Percentiles rank a stretch among this genome's conserved stretches.
Evolutionary conservation across 1,140 invertebrate species (phyloP).

Genomic region (Drosophila trapezifrons): DNA sequence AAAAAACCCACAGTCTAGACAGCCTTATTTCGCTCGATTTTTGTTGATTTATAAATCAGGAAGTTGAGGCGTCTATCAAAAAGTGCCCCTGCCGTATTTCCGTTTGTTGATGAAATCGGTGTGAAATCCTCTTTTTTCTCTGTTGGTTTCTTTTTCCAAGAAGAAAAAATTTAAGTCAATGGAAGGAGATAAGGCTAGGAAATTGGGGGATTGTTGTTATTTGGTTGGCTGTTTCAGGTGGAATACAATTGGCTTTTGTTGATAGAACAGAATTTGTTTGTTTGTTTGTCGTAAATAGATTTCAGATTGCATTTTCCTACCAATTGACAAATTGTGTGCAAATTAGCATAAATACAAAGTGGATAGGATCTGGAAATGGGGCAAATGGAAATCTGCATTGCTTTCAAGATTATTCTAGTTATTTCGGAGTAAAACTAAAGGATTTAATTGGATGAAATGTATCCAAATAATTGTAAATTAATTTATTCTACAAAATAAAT

Average conservation of each 20-base stretch:
- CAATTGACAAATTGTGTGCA: constrained; percentile 35
- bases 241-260: constrained; percentile 35
- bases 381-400: neutral
- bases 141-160: neutral
- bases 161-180: neutral
- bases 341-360: constrained; percentile 31
- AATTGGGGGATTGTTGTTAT: constrained; percentile 18
- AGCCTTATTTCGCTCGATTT: neutral
- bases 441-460: too few species aligned
- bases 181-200: neutral
- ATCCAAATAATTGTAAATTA: neutral
- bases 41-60: constrained; percentile 26
- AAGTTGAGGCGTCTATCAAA: constrained; percentile 26
- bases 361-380: neutral
- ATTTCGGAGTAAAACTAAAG: neutral
- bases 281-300: constrained; percentile 34
- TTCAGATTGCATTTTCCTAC: constrained; percentile 32
- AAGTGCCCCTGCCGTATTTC: neutral
- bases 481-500: neutral
- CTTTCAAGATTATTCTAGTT: neutral
- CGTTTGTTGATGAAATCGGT: constrained; percentile 36
- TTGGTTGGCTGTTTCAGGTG: constrained; percentile 1
- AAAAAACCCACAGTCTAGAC: constrained; percentile 5
- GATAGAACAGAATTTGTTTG: constrained; percentile 30
- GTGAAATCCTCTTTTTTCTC: constrained; percentile 30